These are phyloP conservation scores for Takifugu bimaculatus DNA, from an alignment of 2,113 vertebrate species.

Conservation along the genomic window DNA sequence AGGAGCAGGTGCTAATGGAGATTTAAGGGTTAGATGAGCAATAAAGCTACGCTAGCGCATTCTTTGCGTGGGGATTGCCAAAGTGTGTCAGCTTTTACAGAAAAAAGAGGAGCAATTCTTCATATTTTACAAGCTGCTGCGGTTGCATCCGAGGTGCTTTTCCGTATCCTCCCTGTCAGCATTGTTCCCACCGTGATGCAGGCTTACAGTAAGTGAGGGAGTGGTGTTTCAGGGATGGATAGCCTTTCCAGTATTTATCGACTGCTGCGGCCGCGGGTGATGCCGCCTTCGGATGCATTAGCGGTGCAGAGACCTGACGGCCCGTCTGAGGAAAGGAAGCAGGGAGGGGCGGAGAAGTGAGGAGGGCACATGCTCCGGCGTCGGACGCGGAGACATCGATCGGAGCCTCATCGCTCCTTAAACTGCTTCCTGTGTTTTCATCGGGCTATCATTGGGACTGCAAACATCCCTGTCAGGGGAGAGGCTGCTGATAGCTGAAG, in stretches of 20 bases:
- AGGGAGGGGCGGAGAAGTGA: conserved; percentile 49
- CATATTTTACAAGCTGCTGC: too few relatives aligned
- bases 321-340: conserved; percentile 40
- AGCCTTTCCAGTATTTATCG: conserved; percentile 76
- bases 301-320: conserved; percentile 54
- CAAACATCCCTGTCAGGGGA: conserved; percentile 63
- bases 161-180: conserved; percentile 54
- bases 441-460: conserved; percentile 41
- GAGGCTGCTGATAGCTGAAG: conserved; percentile 53
- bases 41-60: too few relatives aligned
- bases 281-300: conserved; percentile 74
- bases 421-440: conserved; percentile 73
- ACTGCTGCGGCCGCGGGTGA: conserved; percentile 61
- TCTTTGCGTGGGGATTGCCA: too few relatives aligned
- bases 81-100: too few relatives aligned
- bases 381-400: conserved; percentile 63
- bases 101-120: too few relatives aligned
- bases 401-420: conserved; percentile 32
- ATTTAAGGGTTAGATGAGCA: not conserved
- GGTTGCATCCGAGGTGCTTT: too few relatives aligned
- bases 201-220: conserved; percentile 78
- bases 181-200: conserved; percentile 59
- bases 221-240: conserved; percentile 78
- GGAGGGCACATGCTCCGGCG: conserved; percentile 32
- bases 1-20: not conserved